Evolutionary conservation across 2,888 invertebrate species (phyloP).

Genomic region (Heliconius aoede): DNA sequence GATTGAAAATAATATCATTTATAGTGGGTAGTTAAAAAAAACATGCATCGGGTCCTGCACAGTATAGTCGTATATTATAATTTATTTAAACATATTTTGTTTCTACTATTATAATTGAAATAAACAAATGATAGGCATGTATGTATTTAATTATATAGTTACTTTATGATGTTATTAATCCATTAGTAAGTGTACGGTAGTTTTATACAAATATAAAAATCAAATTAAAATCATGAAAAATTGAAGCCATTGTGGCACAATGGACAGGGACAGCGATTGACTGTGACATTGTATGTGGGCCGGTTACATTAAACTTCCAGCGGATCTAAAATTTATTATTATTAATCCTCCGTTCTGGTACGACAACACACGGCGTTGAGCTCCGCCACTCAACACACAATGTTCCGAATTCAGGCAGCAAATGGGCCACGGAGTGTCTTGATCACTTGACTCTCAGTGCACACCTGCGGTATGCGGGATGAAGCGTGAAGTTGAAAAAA

Average conservation of each 20-base stretch:
- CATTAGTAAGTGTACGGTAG: background rate
- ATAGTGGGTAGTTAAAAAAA: constrained; percentile 6
- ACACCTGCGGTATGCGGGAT: too few relatives aligned
- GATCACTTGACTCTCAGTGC: too few relatives aligned
- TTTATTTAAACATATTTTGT: background rate
- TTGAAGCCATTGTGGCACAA: background rate
- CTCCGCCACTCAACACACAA: too few relatives aligned
- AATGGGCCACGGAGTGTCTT: too few relatives aligned
- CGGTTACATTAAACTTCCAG: too few relatives aligned
- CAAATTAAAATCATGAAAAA: background rate
- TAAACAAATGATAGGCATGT: background rate
- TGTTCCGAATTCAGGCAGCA: too few relatives aligned
- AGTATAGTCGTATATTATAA: background rate
- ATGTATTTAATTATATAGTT: background rate
- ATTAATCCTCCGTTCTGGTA: too few relatives aligned
- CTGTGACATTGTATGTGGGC: too few relatives aligned
- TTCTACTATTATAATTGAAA: constrained; percentile 17
- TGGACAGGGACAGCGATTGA: too few relatives aligned
- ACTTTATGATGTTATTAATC: background rate
- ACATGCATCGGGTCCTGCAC: background rate
- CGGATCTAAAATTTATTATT: too few relatives aligned
- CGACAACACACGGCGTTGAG: too few relatives aligned
- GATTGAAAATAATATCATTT: constrained; percentile 3
- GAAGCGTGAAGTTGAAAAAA: too few relatives aligned
- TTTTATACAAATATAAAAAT: background rate